Evolutionary conservation across 1,140 invertebrate species (phyloP).

Genomic region (Drosophila serrata): DNA sequence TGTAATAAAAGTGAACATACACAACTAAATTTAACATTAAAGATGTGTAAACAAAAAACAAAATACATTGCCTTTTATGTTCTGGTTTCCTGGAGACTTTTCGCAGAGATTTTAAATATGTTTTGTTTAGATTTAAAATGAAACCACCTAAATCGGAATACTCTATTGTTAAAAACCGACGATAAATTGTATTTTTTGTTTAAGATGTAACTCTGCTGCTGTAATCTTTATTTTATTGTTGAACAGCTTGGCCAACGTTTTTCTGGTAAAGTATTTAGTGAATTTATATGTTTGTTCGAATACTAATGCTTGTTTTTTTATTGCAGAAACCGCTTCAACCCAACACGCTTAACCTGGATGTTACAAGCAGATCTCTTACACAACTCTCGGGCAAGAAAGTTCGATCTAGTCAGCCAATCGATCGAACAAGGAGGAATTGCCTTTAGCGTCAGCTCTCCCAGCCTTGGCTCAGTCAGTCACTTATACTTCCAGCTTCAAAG

Average conservation of each 20-base stretch:
- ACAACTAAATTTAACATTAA: constrained; percentile 66
- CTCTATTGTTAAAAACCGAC: too few species aligned
- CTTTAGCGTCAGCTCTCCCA: not conserved
- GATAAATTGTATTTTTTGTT: not conserved
- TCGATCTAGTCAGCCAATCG: too few species aligned
- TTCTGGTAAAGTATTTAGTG: not conserved
- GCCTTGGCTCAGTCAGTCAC: constrained; percentile 5
- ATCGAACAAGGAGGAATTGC: not conserved
- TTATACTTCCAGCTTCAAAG: not conserved
- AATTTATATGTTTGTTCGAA: not conserved
- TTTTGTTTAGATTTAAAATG: not conserved
- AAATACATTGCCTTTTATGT: not conserved
- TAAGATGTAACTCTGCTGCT: not conserved
- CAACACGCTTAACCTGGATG: too few species aligned
- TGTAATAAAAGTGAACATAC: constrained; percentile 77
- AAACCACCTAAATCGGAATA: not conserved
- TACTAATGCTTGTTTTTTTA: not conserved
- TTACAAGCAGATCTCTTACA: too few species aligned
- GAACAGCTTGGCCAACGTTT: not conserved
- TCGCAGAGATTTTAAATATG: too few species aligned
- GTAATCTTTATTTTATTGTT: not conserved
- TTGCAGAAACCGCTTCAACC: not conserved
- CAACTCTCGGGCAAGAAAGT: not conserved
- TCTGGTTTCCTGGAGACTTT: not conserved
- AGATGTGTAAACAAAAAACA: constrained; percentile 51